A percentile compares a stretch with the other conserved stretches of the same genome.
phyloP scores from a whole-genome alignment of 2,113 vertebrate species.

The Phaethon lepturus region DNA sequence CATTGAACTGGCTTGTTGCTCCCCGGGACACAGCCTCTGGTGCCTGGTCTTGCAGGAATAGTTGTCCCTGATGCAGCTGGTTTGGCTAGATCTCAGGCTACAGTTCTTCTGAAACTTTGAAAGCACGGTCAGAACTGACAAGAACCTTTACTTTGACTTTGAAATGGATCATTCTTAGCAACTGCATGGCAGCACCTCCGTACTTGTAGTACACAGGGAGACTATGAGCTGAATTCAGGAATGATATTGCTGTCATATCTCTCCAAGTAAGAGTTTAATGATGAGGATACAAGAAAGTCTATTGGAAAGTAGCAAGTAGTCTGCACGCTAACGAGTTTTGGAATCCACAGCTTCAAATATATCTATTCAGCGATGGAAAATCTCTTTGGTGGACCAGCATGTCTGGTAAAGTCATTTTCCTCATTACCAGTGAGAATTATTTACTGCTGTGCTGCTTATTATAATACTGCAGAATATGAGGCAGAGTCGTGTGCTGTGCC shows the following conservation, averaged over 20 bases:
- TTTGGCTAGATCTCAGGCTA: neutral
- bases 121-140: neutral
- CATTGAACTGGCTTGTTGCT: neutral
- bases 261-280: neutral
- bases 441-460: neutral
- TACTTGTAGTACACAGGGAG: neutral
- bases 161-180: neutral
- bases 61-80: neutral
- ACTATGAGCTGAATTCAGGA: neutral
- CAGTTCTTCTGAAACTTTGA: neutral
- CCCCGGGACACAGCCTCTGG: neutral
- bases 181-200: neutral
- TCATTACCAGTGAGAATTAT: neutral
- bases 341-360: neutral
- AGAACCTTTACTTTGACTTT: neutral
- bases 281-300: neutral
- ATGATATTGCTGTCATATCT: fast-evolving
- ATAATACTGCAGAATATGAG: neutral
- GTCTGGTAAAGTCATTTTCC: neutral
- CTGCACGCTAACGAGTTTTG: neutral
- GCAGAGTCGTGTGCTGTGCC: neutral
- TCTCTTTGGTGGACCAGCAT: neutral
- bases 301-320: neutral
- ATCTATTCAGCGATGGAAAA: neutral
- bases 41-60: neutral